phyloP scores from a whole-genome alignment of 1,140 invertebrate species.

The Tetramorium simillimum region DNA sequence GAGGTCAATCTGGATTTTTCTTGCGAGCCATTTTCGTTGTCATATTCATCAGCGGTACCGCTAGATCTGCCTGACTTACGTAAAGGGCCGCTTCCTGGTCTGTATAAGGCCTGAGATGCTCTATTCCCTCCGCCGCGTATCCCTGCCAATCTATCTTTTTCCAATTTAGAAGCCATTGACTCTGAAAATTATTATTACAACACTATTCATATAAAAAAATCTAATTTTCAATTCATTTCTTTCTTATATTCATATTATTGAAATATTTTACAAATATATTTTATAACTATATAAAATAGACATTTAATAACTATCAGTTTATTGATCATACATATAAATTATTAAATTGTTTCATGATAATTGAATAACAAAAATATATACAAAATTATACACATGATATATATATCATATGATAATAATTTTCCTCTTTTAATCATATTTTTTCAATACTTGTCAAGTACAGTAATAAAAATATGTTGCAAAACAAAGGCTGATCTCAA shows the following conservation, averaged over 20 bases:
- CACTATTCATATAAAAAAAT: neutral
- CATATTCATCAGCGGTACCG: constrained; percentile 82
- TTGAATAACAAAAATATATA: neutral
- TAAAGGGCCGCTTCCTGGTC: constrained; percentile 88
- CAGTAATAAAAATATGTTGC: neutral
- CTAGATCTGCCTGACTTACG: constrained; percentile 85
- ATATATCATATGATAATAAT: neutral
- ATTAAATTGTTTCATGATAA: neutral
- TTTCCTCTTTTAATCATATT: neutral
- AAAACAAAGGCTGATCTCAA: neutral
- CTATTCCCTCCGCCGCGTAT: constrained; percentile 79
- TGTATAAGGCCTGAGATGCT: constrained; percentile 86
- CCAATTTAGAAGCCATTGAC: constrained; percentile 67
- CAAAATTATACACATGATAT: neutral
- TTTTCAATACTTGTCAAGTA: neutral
- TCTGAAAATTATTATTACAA: constrained; percentile 51
- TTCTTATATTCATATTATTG: neutral
- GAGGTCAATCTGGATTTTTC: constrained; percentile 77
- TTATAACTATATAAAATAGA: no score
- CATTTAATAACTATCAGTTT: neutral
- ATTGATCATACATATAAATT: neutral
- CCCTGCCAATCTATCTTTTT: constrained; percentile 76
- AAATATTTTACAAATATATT: neutral
- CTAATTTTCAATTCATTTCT: neutral
- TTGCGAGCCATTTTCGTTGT: constrained; percentile 81